Evolutionary conservation across 2,113 vertebrate species (phyloP).

Genomic region (Gracilinanus agilis): DNA sequence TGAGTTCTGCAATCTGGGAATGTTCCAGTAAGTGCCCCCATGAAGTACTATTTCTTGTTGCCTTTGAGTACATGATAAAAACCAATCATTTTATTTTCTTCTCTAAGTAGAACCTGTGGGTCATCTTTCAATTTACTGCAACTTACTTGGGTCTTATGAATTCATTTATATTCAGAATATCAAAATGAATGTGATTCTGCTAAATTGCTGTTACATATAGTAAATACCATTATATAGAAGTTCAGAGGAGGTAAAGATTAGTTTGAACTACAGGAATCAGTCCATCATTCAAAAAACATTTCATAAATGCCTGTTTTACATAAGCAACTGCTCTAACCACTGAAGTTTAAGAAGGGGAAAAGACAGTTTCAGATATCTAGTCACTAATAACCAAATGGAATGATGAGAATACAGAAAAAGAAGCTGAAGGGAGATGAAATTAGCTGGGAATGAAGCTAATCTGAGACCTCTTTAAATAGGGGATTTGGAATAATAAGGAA

Average conservation of each 20-base stretch:
- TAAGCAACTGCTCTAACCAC: neutral
- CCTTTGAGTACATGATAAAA: neutral
- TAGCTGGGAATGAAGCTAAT: fast-evolving
- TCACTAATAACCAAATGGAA: neutral
- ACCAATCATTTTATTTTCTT: neutral
- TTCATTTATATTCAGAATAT: neutral
- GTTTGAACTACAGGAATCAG: neutral
- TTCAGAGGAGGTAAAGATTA: neutral
- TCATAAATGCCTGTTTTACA: neutral
- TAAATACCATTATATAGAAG: neutral
- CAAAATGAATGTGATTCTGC: neutral
- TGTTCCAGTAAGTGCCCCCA: neutral
- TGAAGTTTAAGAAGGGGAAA: neutral
- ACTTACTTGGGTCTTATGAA: neutral
- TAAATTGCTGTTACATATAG: neutral
- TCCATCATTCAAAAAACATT: neutral
- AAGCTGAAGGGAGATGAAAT: neutral
- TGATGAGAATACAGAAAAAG: neutral
- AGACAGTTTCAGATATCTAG: neutral
- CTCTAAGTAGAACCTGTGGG: neutral
- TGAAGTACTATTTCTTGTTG: neutral
- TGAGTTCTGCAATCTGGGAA: neutral
- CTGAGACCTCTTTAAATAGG: neutral
- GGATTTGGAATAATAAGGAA: neutral
- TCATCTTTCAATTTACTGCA: neutral